A percentile compares a stretch with the other conserved stretches of the same genome.
Evolutionary conservation across 2,888 invertebrate genomes (phyloP).

Genomic region (Philaethria dido): DNA sequence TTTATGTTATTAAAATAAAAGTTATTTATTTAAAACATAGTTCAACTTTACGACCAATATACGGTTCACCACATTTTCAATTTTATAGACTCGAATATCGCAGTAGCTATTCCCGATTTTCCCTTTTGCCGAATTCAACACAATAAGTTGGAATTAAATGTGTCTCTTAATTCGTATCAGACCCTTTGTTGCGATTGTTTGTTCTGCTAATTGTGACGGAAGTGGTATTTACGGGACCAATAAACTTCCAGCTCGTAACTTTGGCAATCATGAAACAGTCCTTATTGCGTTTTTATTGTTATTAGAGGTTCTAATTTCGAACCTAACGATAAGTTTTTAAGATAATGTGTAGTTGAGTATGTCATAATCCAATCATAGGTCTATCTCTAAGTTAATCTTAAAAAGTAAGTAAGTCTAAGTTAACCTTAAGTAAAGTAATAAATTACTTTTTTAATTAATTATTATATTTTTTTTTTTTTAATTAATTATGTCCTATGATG

Average conservation of each 20-base stretch:
- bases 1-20: not conserved
- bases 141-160: constrained; percentile 54
- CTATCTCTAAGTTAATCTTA: not conserved
- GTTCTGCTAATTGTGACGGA: constrained; percentile 58
- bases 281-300: constrained; percentile 53
- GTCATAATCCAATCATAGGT: not conserved
- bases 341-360: not conserved
- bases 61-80: constrained; percentile 13
- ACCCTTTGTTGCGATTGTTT: constrained; percentile 58
- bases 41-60: not conserved
- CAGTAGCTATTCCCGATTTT: constrained; percentile 40
- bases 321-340: constrained; percentile 33
- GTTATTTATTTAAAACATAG: not conserved
- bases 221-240: constrained; percentile 58
- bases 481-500: too few species aligned
- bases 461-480: too few species aligned
- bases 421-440: not conserved
- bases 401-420: too few species aligned
- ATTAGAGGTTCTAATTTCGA: constrained; percentile 38
- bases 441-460: too few species aligned
- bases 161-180: constrained; percentile 51
- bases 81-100: constrained; percentile 17
- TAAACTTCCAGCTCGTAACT: constrained; percentile 58
- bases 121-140: constrained; percentile 53
- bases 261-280: constrained; percentile 56